Evolutionary conservation across 1,140 invertebrate species (phyloP), one percentile per base, ranked within the genome.

Genomic region (Caenorhabditis inopinata): DNA sequence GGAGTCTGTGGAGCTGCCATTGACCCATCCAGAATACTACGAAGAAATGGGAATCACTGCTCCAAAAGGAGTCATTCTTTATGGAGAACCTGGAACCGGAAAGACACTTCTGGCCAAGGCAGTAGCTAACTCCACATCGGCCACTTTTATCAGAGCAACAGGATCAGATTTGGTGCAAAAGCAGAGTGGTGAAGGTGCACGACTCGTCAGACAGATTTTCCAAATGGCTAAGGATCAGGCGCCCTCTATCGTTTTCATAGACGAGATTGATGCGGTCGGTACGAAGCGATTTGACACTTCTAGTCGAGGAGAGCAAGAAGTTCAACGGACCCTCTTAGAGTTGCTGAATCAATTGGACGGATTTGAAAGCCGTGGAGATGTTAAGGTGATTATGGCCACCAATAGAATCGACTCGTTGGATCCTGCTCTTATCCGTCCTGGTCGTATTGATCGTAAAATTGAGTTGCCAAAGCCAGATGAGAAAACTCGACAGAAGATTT

Each of bases 321-420:
- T 85, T 23, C 87, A 87, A 68, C 53, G 87, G 27, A 87, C 86
- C 2, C 78, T 87, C 38, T 62, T 88, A 7, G 87, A 88, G 47
- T 51, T 87, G 11, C 78, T 87, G 27, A 88, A 88, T 78, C 86
- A 87, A 53, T 78, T 87, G 80, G 86, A 87, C 76, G 86, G 86
- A 0, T 87, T 87, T 58, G 86, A 86, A 16, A 53, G 79, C 11
- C 77, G 86, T n/a, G 82, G 83, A 74, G 85, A 87, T 62, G 83
- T 87, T 53, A 87, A 87, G 42, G 79, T 91, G 6, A 91, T 91
- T 49, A 90, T 91, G 48, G 90, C 91, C 5, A 91, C 91, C 18
- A 91, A 91, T 83, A 84, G 90, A 45, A 89, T 91, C 35, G 91
- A 91, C 82, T 89, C 90, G 0, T 88, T 91, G 42, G 91, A 91